Conservation (phyloP, 2,113 vertebrate genomes). For the Chaenocephalus aceratus region DNA sequence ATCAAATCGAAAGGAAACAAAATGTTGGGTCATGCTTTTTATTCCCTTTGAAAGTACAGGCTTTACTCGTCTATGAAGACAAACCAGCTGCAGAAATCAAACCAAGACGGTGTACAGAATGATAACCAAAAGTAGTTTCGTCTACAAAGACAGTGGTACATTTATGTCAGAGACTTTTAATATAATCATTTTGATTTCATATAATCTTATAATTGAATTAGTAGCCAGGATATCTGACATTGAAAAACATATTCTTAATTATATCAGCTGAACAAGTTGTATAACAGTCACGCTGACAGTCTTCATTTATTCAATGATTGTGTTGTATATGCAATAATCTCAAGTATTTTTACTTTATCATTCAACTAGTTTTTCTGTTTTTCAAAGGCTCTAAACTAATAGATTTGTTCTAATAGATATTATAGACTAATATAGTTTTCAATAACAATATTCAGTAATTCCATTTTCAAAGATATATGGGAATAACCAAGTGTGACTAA, state of each 20-base stretch:
- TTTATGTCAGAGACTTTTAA: background rate
- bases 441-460: background rate
- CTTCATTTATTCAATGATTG: background rate
- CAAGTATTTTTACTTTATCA: background rate
- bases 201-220: background rate
- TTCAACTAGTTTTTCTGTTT: background rate
- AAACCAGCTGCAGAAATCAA: slow-evolving; percentile 13
- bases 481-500: background rate
- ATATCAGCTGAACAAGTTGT: background rate
- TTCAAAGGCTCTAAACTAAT: background rate
- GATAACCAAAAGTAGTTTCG: slow-evolving; percentile 22
- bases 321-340: background rate
- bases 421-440: background rate
- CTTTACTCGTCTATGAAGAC: slow-evolving; percentile 35
- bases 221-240: background rate
- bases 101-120: background rate
- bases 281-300: background rate
- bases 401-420: too few relatives aligned
- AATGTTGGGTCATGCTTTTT: slow-evolving; percentile 66
- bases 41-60: slow-evolving; percentile 52
- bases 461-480: background rate
- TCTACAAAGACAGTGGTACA: slow-evolving; percentile 14
- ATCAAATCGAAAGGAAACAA: slow-evolving; percentile 78
- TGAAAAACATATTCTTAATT: slow-evolving; percentile 11
- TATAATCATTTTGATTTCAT: slow-evolving; percentile 27